These are phyloP conservation scores for Cromileptes altivelis DNA, from an alignment of 2,113 vertebrate genomes.

Conservation along the genomic window DNA sequence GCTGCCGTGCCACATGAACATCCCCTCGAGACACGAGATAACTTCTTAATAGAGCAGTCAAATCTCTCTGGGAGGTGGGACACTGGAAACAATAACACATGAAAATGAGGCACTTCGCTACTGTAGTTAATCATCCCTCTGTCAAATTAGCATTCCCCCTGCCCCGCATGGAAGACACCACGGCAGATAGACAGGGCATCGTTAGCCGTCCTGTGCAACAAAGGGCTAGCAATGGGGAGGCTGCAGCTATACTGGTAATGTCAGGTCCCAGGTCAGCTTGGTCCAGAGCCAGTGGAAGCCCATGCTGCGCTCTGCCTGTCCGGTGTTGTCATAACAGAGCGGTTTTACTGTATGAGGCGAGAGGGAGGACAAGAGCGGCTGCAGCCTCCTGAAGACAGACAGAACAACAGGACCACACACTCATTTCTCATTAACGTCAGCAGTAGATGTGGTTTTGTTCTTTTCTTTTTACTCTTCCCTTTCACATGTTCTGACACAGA, in stretches of 20 bases:
- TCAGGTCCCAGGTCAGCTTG: conserved; percentile 76
- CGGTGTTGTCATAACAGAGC: conserved; percentile 67
- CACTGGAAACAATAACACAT: conserved; percentile 68
- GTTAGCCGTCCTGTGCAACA: conserved; percentile 63
- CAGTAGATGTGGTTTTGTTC: conserved; percentile 10
- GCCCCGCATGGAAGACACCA: conserved; percentile 56
- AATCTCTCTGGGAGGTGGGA: conserved; percentile 64
- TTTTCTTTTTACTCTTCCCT: not conserved
- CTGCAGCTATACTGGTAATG: conserved; percentile 70
- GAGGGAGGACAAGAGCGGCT: conserved; percentile 42
- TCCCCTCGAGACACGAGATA: conserved; percentile 38
- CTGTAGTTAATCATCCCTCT: conserved; percentile 80
- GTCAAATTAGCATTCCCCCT: conserved; percentile 75
- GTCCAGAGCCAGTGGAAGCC: conserved; percentile 69
- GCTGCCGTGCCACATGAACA: not conserved
- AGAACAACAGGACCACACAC: conserved; percentile 62
- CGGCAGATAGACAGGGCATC: conserved; percentile 57
- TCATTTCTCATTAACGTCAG: conserved; percentile 61
- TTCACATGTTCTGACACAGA: conserved; percentile 31
- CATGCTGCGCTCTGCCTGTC: conserved; percentile 65
- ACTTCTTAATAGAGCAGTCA: conserved; percentile 67
- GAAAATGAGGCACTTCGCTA: conserved; percentile 69
- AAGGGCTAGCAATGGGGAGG: conserved; percentile 67
- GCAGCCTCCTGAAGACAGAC: conserved; percentile 53
- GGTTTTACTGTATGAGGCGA: conserved; percentile 66